Evolutionary conservation across 2,888 invertebrate genomes (phyloP).

Genomic region (Loripinus fragilis): DNA sequence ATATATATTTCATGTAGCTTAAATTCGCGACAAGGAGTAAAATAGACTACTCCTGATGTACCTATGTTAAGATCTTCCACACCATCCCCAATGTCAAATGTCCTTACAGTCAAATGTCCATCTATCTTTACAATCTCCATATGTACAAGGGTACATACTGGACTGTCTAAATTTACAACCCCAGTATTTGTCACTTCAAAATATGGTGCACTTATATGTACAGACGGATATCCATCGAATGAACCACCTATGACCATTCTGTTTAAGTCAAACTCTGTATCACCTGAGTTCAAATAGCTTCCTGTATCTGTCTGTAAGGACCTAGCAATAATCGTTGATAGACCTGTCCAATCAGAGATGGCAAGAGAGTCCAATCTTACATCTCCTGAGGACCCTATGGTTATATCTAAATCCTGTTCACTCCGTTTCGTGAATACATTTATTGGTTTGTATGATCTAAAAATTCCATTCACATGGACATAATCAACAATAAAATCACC

Average conservation of each 20-base stretch:
- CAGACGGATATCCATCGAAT: conserved; percentile 41
- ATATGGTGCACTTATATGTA: conserved; percentile 39
- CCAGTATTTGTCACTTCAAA: conserved; percentile 45
- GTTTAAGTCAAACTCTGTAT: conserved; percentile 46
- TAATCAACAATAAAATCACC: conserved; percentile 55
- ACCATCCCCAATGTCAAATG: too few species aligned
- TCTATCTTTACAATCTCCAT: too few species aligned
- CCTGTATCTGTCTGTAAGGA: conserved; percentile 39
- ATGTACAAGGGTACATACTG: too few species aligned
- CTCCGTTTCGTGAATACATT: conserved; percentile 36
- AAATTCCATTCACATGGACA: conserved; percentile 49
- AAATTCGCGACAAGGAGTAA: conserved; percentile 53
- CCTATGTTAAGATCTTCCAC: conserved; percentile 30
- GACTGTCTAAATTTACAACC: too few species aligned
- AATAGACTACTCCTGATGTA: conserved; percentile 55
- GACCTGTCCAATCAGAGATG: conserved; percentile 34
- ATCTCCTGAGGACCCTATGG: conserved; percentile 38
- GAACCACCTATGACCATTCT: conserved; percentile 41
- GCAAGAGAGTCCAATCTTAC: conserved; percentile 52
- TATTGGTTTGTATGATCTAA: conserved; percentile 46
- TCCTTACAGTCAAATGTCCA: too few species aligned
- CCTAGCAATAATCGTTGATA: conserved; percentile 46
- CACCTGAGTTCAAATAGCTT: conserved; percentile 51
- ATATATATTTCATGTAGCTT: conserved; percentile 50
- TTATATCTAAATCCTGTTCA: conserved; percentile 22